Evolutionary conservation across 2,797 vertebrate genomes (phyloP).

Genomic region (Lerista edwardsae): DNA sequence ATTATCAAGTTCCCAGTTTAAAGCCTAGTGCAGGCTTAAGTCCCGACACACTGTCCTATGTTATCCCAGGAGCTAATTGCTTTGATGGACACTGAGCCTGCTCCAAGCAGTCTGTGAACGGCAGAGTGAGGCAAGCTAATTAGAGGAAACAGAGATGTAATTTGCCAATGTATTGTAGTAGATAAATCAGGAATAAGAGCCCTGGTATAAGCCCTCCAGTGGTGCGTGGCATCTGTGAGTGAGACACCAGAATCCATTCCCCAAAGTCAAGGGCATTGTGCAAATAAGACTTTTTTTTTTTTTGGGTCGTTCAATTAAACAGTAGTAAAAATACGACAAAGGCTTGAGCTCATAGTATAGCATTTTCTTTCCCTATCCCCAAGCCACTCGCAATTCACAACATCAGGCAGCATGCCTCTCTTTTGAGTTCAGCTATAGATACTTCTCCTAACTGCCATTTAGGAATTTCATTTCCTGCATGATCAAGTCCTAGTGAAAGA

Average conservation of each 20-base stretch:
- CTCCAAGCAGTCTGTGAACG: constrained; percentile 9
- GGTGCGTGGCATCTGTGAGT: not conserved
- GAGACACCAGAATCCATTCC: not conserved
- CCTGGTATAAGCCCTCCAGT: not conserved
- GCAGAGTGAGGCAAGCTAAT: not conserved
- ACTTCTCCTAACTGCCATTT: constrained; percentile 72
- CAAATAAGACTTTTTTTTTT: not conserved
- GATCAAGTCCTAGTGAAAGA: constrained; percentile 76
- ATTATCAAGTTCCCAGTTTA: not conserved
- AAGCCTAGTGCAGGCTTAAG: not conserved
- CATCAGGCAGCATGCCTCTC: constrained; percentile 67
- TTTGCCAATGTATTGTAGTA: not conserved
- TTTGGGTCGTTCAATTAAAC: constrained; percentile 35
- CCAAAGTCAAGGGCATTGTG: not conserved
- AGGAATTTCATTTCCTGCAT: constrained; percentile 76
- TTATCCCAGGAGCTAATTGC: not conserved
- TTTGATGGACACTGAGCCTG: constrained; percentile 17
- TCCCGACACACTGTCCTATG: not conserved
- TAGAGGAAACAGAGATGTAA: not conserved
- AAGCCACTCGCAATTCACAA: constrained; percentile 63
- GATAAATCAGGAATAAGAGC: not conserved
- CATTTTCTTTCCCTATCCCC: constrained; percentile 41
- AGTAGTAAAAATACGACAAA: constrained; percentile 36
- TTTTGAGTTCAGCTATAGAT: constrained; percentile 77
- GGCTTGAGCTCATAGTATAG: constrained; percentile 41